Base-by-base conservation (phyloP, 2,888 invertebrate species). In the Lamellibrachia columna region DNA sequence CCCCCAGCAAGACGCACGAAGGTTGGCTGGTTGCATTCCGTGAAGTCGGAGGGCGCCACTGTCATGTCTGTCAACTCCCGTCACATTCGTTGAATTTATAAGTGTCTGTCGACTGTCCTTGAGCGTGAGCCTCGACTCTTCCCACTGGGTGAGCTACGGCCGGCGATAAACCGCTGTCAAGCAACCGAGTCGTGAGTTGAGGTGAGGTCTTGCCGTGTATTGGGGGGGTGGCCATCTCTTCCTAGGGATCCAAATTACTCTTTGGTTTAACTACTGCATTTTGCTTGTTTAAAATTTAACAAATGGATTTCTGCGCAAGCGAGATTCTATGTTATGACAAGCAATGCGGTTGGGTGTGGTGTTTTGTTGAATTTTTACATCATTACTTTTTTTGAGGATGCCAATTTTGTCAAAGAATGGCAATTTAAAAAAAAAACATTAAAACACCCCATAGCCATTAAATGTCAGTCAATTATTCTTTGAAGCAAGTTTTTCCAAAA, bases 1-100 rank as follows among this genome's bases (percentile, higher is more conserved):
- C 75, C 75, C 60, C 75, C 75, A 6, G 75, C 75, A 22, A 75
- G 75, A 75, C 75, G 75, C 15, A n/a, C 75, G n/a, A 75, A 75
- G 9, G 60, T 22, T 60, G 75, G 75, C 75, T 75, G 75, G 75
- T 75, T 75, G 22, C 75, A 75, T 75, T 75, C 75, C 75, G 75
- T 75, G 75, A 75, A 75, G 75, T 75, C 75, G 75, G 75, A 75
- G 75, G 75, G 75, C 75, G 75, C 75, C 75, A 22, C 75, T n/a
- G 75, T 75, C 75, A 75, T 75, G 75, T 75, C 75, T 75, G 75
- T 75, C 75, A 75, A 75, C 75, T 75, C 75, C 75, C 75, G 75
- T 75, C 75, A 75, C 75, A 75, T 75, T 75, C 75, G 75, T 75
- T 75, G 75, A 75, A 75, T 75, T 75, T 75, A n/a, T 75, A 75